Evolutionary conservation across 2,888 invertebrate genomes (phyloP).

Genomic region (Tanytarsus gracilentus): DNA sequence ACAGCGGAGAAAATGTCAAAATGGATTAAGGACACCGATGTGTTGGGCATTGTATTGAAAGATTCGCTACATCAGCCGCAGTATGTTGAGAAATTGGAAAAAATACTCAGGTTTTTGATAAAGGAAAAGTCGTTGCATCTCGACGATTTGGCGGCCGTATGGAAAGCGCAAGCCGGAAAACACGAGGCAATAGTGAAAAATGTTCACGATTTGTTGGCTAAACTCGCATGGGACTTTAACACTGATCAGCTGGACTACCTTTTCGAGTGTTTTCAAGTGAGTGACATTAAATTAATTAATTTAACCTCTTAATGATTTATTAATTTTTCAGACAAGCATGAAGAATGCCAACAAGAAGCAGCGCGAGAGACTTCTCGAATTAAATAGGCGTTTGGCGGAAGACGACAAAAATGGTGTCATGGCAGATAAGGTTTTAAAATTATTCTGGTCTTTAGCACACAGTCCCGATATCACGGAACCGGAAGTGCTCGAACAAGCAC

Average conservation of each 20-base stretch:
- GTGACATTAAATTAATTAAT: slow-evolving; percentile 32
- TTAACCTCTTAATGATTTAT: slow-evolving; percentile 13
- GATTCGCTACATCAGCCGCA: slow-evolving; percentile 96
- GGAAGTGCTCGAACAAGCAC: slow-evolving; percentile 94
- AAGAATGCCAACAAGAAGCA: slow-evolving; percentile 92
- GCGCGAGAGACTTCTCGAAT: slow-evolving; percentile 86
- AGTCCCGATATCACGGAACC: slow-evolving; percentile 93
- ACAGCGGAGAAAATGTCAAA: slow-evolving; percentile 89
- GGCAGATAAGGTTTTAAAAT: slow-evolving; percentile 91
- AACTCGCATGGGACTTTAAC: slow-evolving; percentile 96
- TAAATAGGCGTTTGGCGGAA: slow-evolving; percentile 89
- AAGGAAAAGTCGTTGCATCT: slow-evolving; percentile 83
- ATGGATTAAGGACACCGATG: slow-evolving; percentile 94
- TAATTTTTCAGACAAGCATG: slow-evolving; percentile 67
- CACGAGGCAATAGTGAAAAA: slow-evolving; percentile 98
- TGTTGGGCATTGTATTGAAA: slow-evolving; percentile 86
- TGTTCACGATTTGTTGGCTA: slow-evolving; percentile 90
- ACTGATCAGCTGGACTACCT: slow-evolving; percentile 95
- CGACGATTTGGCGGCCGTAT: slow-evolving; percentile 88
- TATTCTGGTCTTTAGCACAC: slow-evolving; percentile 95
- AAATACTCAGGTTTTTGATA: slow-evolving; percentile 93
- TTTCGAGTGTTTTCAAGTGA: slow-evolving; percentile 91
- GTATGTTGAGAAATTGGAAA: slow-evolving; percentile 95
- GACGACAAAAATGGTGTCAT: slow-evolving; percentile 98
- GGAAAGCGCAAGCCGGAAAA: slow-evolving; percentile 95